These are phyloP conservation scores for Coptodon bakossiorum DNA, from an alignment of 2,113 vertebrate genomes.

Conservation along the genomic window DNA sequence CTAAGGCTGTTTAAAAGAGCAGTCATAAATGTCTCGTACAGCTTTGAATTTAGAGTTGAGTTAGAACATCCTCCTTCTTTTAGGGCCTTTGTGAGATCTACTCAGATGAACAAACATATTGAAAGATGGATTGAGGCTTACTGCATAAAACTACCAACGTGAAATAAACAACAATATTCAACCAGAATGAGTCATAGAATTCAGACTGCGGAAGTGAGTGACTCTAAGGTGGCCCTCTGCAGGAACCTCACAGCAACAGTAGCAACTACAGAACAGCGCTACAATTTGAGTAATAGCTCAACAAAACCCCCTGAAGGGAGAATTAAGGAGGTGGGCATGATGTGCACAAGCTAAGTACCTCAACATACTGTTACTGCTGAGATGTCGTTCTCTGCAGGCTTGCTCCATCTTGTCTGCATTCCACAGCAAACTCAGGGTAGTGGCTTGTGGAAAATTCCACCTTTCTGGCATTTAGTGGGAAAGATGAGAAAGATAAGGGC, in stretches of 20 bases:
- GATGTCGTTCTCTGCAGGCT: conserved; percentile 17
- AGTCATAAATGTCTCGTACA: conserved; percentile 21
- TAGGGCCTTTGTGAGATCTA: not conserved
- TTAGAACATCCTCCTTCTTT: not conserved
- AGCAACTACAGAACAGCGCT: not conserved
- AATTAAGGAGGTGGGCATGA: conserved; percentile 12
- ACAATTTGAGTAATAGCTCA: not conserved
- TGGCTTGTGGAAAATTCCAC: conserved; percentile 69
- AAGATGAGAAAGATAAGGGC: conserved; percentile 30
- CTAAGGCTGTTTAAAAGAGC: conserved; percentile 13
- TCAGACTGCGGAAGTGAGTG: not conserved
- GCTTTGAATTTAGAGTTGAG: conserved; percentile 16
- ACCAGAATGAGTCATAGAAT: not conserved
- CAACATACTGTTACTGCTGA: conserved; percentile 18
- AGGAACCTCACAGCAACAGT: not conserved
- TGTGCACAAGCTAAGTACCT: conserved; percentile 18
- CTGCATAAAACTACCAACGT: not conserved
- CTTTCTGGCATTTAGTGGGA: conserved; percentile 32
- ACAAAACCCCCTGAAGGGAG: conserved; percentile 15
- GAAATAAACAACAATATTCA: not conserved
- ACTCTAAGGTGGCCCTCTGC: not conserved
- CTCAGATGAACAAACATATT: not conserved
- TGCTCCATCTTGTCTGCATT: conserved; percentile 70
- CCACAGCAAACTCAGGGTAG: conserved; percentile 41
- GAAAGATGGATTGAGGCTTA: not conserved